A percentile compares a stretch with the other conserved stretches of the same genome.
These are phyloP conservation scores for Cheilosia variabilis DNA, from an alignment of 2,888 invertebrate genomes.

Conservation along the genomic window DNA sequence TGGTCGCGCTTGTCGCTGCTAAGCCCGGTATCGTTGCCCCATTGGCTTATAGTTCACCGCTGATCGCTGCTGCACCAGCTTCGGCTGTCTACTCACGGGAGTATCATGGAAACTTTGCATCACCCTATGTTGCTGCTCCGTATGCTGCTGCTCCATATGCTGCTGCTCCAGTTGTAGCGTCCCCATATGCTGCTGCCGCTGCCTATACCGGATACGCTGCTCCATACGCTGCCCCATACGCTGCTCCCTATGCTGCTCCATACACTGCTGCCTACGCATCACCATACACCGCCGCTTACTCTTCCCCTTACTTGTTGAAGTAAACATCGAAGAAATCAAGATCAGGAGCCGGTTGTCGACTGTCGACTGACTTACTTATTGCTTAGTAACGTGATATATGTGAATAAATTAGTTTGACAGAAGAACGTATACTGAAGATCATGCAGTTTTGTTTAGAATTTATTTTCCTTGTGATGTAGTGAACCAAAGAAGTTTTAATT, in stretches of 20 bases:
- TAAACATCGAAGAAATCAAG: slow-evolving; percentile 4
- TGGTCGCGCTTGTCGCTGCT: slow-evolving; percentile 80
- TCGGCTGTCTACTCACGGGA: slow-evolving; percentile 85
- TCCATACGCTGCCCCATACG: slow-evolving; percentile 84
- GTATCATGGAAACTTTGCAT: slow-evolving; percentile 85
- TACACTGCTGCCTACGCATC: slow-evolving; percentile 77
- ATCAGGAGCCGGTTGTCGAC: background rate
- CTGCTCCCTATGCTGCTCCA: slow-evolving; percentile 77
- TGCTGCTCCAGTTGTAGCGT: slow-evolving; percentile 70
- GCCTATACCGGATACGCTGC: slow-evolving; percentile 82
- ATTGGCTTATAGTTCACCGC: slow-evolving; percentile 82
- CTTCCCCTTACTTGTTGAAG: slow-evolving; percentile 77
- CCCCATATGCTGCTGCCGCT: slow-evolving; percentile 75
- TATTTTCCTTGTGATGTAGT: background rate
- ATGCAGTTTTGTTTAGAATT: background rate
- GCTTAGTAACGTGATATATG: background rate
- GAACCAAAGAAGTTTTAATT: background rate
- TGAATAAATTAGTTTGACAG: slow-evolving; percentile 45
- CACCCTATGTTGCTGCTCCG: slow-evolving; percentile 80
- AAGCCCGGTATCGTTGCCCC: slow-evolving; percentile 81
- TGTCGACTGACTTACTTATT: background rate
- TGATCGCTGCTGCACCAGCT: slow-evolving; percentile 83
- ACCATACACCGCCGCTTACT: slow-evolving; percentile 78
- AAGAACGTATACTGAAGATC: slow-evolving; percentile 20
- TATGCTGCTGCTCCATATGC: slow-evolving; percentile 76